Evolutionary conservation across 2,113 vertebrate genomes (phyloP), one percentile per base, ranked within the genome.

Genomic region (Oreochromis tanganicae): DNA sequence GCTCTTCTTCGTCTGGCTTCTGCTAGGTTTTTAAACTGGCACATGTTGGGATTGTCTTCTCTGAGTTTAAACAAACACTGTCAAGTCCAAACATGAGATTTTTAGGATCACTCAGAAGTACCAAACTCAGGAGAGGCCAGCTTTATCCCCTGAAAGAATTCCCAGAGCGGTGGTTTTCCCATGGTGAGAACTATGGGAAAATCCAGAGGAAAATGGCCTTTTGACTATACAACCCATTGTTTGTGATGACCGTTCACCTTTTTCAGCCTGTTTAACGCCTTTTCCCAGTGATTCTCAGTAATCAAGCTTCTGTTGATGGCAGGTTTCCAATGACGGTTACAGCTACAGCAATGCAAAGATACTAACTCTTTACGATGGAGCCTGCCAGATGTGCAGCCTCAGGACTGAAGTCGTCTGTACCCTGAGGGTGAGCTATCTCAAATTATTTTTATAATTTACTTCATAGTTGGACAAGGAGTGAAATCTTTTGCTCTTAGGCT

Each of bases 251-350:
- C 14, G 36, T 81, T 79, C 2, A 32, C 13, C 32, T 0, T 46
- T 24, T 52, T 43, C 13, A 34, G 34, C 50, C 63, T 73, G 83
- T 27, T 55, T 17, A 43, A 87, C 14, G 21, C 52, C 7, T 87
- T 83, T 78, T 59, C 82, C 13, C 85, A 63, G 57, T 21, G 13
- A 66, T 50, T 3, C 79, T 21, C 16, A 52, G 68, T 87, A 87
- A 87, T 78, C 27, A 43, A 41, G 10, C 32, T 29, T 93, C 10
- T 94, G 85, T 24, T 82, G 91, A 43, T 92, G 88, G 55, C 96
- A 98, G 98, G 97, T 98, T 81, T 98, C 98, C 85, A 98, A 98
- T 80, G 97, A 99, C 80, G 98, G 98, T 61, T 95, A 97, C 79
- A 92, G 91, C 89, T 99, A 97, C 94, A 99, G 98, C 86, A 98